Percentiles rank a stretch among this genome's conserved stretches.
Conservation (phyloP, 1,140 invertebrate species). For the Drosophila rufa region DNA sequence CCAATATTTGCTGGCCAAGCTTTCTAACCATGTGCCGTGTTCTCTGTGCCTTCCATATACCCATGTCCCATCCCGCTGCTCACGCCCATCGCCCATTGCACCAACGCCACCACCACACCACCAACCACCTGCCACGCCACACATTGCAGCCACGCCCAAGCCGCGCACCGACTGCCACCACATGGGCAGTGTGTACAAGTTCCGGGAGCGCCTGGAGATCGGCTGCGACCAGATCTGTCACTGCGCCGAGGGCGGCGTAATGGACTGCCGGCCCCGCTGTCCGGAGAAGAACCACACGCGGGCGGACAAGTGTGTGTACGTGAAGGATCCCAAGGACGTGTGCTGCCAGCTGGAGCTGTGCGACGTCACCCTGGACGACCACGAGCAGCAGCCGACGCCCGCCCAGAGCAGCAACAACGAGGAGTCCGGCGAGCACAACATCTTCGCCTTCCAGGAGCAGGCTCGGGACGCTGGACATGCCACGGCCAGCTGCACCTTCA, state of each 20-base stretch:
- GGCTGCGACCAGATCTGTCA: conserved; percentile 92
- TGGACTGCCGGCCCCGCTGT: conserved; percentile 80
- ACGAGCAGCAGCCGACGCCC: conserved; percentile 86
- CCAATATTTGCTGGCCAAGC: conserved; percentile 22
- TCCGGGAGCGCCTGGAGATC: conserved; percentile 91
- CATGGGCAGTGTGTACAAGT: conserved; percentile 90
- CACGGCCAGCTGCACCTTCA: conserved; percentile 60
- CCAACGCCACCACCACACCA: background rate
- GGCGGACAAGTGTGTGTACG: conserved; percentile 89
- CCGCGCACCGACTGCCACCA: conserved; percentile 89
- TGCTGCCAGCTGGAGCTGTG: conserved; percentile 94
- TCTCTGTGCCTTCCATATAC: conserved; percentile 64
- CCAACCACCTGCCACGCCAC: conserved; percentile 3
- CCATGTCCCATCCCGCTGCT: conserved; percentile 46
- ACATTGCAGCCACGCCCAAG: conserved; percentile 59
- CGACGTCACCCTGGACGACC: conserved; percentile 91
- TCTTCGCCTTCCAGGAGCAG: conserved; percentile 63
- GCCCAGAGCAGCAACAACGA: conserved; percentile 60
- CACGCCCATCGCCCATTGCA: conserved; percentile 39
- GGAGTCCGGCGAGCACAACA: conserved; percentile 51
- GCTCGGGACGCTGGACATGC: conserved; percentile 64
- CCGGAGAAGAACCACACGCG: conserved; percentile 79
- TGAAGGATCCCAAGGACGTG: conserved; percentile 91
- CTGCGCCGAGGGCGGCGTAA: conserved; percentile 89
- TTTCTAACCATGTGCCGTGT: conserved; percentile 50